Conservation (phyloP, 2,113 vertebrate genomes). For the Heptranchias perlo region DNA sequence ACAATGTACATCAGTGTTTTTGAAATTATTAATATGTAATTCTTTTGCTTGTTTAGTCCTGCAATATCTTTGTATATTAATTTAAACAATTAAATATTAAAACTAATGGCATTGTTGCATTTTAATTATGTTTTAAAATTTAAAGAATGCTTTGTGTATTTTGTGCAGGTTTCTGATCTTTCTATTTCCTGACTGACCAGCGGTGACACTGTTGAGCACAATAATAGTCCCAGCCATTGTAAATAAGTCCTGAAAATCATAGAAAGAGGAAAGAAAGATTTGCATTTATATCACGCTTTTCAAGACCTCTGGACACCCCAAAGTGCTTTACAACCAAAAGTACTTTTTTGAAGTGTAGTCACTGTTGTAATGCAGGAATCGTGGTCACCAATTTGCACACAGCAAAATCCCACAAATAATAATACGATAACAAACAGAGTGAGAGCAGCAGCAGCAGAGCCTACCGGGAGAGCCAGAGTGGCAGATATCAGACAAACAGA, state of each 20-base stretch:
- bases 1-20: not conserved
- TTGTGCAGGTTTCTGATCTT: not conserved
- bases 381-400: too few species aligned
- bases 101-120: not conserved
- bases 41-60: not conserved
- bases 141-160: not conserved
- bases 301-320: not conserved
- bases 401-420: too few species aligned
- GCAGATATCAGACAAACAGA: too few species aligned
- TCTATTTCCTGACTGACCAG: not conserved
- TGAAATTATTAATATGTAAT: not conserved
- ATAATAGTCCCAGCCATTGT: not conserved
- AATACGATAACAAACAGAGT: too few species aligned
- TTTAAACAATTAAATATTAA: conserved; percentile 3
- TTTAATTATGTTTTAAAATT: not conserved
- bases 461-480: too few species aligned
- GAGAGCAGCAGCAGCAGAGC: too few species aligned
- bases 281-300: not conserved
- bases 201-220: not conserved
- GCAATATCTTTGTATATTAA: not conserved
- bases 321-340: not conserved
- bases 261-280: not conserved
- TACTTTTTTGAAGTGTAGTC: not conserved
- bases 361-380: not conserved
- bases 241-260: not conserved